Percentiles rank a stretch among this genome's conserved stretches.
phyloP scores from a whole-genome alignment of 2,888 invertebrate genomes.

The Mythimna impura region DNA sequence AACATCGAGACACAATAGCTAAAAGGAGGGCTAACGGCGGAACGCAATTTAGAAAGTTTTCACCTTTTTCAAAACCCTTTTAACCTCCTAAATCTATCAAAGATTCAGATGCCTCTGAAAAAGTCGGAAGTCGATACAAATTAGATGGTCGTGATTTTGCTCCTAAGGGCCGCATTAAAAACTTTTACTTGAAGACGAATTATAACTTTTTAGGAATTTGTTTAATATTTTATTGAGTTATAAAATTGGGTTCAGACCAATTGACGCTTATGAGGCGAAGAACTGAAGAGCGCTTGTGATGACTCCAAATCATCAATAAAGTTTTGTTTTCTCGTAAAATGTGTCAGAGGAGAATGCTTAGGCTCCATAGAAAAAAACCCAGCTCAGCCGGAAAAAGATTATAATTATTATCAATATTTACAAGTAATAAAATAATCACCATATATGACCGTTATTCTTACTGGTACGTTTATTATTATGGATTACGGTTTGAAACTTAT shows the following conservation, averaged over 20 bases:
- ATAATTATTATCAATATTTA: too few relatives aligned
- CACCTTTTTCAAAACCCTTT: constrained; percentile 66
- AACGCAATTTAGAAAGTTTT: constrained; percentile 73
- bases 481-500: too few relatives aligned
- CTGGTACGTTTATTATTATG: too few relatives aligned
- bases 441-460: too few relatives aligned
- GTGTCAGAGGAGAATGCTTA: too few relatives aligned
- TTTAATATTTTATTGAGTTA: constrained; percentile 50
- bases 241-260: constrained; percentile 25
- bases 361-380: too few relatives aligned
- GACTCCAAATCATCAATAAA: neutral
- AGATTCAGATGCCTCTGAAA: constrained; percentile 58
- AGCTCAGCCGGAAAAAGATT: too few relatives aligned
- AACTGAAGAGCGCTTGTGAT: constrained; percentile 13
- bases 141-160: constrained; percentile 47
- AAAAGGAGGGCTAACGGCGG: constrained; percentile 63
- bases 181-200: constrained; percentile 41
- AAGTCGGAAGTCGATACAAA: constrained; percentile 57
- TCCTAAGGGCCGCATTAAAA: constrained; percentile 44
- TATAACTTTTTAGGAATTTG: constrained; percentile 42
- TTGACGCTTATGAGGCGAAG: constrained; percentile 10
- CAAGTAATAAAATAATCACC: too few relatives aligned
- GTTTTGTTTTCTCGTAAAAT: neutral
- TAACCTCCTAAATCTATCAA: constrained; percentile 62
- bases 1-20: constrained; percentile 68